Percentiles rank a stretch among this genome's conserved stretches.
These are phyloP conservation scores for Crypturellus undulatus DNA, from an alignment of 2,113 vertebrate species.

Conservation along the genomic window DNA sequence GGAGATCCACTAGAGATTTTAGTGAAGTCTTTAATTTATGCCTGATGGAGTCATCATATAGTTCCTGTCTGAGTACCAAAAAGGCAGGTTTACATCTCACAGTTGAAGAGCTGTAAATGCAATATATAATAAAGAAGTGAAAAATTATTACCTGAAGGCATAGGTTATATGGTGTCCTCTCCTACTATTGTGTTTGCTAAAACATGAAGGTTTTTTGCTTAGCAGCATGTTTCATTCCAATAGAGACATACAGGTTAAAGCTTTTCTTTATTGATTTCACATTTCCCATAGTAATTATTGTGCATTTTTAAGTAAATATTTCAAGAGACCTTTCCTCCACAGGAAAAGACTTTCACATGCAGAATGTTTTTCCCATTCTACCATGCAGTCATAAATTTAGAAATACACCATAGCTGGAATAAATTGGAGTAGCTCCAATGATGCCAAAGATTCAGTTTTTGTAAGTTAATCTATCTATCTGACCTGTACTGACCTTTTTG, in stretches of 20 bases:
- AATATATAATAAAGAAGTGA: background rate
- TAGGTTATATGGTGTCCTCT: background rate
- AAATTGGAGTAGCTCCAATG: background rate
- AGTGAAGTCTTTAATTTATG: background rate
- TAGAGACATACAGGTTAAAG: background rate
- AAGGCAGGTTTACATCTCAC: background rate
- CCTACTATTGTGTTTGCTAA: background rate
- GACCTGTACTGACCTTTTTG: background rate
- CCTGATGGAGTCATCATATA: background rate
- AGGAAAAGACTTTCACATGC: background rate
- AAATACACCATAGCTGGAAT: background rate
- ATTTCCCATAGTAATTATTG: background rate
- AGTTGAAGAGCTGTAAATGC: background rate
- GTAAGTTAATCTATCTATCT: conserved; percentile 9
- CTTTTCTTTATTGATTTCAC: background rate
- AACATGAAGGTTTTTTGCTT: background rate
- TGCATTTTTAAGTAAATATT: background rate
- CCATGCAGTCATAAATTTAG: background rate
- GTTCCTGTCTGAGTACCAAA: background rate
- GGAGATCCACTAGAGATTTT: background rate
- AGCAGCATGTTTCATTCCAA: background rate
- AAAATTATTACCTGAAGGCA: background rate
- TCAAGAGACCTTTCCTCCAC: background rate
- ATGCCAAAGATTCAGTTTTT: background rate
- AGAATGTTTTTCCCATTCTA: background rate